phyloP scores from a whole-genome alignment of 2,797 vertebrate species.

The Mastacembelus armatus region DNA sequence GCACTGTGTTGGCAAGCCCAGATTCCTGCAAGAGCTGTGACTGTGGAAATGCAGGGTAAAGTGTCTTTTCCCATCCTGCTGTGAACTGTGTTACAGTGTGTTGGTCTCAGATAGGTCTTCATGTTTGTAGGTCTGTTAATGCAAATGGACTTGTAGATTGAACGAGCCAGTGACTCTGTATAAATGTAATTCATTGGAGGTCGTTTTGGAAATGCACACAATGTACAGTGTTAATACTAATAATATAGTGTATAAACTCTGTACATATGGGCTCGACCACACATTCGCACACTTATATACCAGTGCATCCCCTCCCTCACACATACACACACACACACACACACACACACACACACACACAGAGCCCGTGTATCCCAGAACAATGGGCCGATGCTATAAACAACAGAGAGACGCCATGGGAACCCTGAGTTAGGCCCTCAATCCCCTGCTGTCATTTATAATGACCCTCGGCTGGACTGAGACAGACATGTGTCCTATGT shows the following conservation, averaged over 20 bases:
- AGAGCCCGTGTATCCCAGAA: conserved; percentile 80
- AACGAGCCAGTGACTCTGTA: no score
- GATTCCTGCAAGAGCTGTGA: no score
- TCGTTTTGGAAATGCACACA: background rate
- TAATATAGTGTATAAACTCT: conserved; percentile 8
- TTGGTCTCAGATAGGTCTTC: no score
- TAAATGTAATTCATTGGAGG: no score
- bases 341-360: conserved; percentile 5
- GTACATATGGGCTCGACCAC: conserved; percentile 12
- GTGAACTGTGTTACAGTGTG: no score
- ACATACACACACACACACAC: conserved; percentile 4
- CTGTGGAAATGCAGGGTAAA: no score
- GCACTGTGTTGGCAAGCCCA: no score
- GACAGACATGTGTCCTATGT: conserved; percentile 10
- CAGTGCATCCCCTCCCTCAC: background rate
- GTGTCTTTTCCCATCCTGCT: no score
- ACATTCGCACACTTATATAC: conserved; percentile 18
- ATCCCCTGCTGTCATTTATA: conserved; percentile 45
- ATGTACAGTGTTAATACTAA: conserved; percentile 16
- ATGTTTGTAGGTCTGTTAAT: no score
- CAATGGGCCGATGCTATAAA: conserved; percentile 73
- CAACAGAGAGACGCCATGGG: conserved; percentile 61
- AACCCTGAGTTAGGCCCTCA: conserved; percentile 31
- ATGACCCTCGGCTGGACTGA: background rate
- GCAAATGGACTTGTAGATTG: no score